phyloP scores from a whole-genome alignment of 2,888 invertebrate species.

The Uloborus plumipes region DNA sequence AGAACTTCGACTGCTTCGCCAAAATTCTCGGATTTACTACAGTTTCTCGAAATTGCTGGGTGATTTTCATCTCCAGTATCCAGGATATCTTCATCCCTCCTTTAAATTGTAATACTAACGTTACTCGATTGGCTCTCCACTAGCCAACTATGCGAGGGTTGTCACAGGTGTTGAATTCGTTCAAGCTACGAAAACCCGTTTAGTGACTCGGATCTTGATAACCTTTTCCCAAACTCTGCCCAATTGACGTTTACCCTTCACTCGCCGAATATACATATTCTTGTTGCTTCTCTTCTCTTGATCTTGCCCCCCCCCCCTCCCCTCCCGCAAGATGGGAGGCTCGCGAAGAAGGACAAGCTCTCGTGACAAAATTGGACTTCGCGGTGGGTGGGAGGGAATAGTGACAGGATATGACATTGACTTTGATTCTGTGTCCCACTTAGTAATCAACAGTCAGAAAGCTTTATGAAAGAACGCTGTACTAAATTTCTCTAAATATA shows the following conservation, averaged over 20 bases:
- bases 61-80: too few species aligned
- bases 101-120: not conserved
- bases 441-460: too few species aligned
- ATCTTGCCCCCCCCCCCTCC: constrained; percentile 5
- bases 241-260: constrained; percentile 48
- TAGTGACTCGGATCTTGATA: constrained; percentile 59
- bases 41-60: too few species aligned
- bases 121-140: constrained; percentile 26
- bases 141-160: constrained; percentile 44
- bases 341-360: constrained; percentile 13
- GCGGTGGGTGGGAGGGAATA: constrained; percentile 11
- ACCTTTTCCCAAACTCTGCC: constrained; percentile 57
- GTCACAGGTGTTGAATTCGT: constrained; percentile 50
- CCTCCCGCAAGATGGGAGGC: not conserved
- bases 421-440: too few species aligned
- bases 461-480: too few species aligned
- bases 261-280: constrained; percentile 47
- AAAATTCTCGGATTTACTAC: too few species aligned
- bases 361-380: constrained; percentile 11
- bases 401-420: too few species aligned
- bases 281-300: constrained; percentile 15
- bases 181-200: constrained; percentile 54
- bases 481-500: too few species aligned
- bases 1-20: too few species aligned
- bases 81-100: constrained; percentile 1